Evolutionary conservation across 2,797 vertebrate species (phyloP).

Genomic region (Lithobates sylvaticus): DNA sequence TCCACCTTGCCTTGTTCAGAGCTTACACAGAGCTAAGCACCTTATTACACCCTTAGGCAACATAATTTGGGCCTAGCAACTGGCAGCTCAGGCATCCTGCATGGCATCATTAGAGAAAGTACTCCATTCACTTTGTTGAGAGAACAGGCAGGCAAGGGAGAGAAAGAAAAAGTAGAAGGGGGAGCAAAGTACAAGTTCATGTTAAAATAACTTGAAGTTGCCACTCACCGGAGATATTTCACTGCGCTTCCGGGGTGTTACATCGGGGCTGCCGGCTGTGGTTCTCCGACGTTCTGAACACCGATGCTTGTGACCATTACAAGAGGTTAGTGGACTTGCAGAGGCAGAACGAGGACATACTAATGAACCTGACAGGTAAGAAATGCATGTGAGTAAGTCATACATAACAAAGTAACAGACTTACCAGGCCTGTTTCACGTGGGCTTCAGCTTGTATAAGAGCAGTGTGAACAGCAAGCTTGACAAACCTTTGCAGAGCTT

Average conservation of each 20-base stretch:
- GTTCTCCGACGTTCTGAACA: constrained; percentile 89
- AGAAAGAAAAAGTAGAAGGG: background rate
- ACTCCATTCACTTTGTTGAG: no score
- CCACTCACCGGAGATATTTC: constrained; percentile 86
- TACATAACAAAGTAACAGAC: background rate
- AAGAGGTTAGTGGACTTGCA: constrained; percentile 88
- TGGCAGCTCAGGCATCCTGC: no score
- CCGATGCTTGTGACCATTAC: constrained; percentile 86
- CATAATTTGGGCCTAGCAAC: no score
- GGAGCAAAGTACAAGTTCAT: no score
- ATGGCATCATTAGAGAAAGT: no score
- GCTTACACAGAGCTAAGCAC: no score
- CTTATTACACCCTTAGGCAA: no score
- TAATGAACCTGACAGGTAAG: constrained; percentile 72
- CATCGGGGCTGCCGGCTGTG: constrained; percentile 84
- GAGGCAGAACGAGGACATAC: constrained; percentile 94
- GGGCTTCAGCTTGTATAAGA: no score
- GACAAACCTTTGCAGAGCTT: no score
- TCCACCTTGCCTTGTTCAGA: no score
- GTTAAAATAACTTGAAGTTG: background rate
- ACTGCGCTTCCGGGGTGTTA: constrained; percentile 79
- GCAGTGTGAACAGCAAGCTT: no score
- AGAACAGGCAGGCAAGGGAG: background rate
- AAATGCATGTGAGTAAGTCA: background rate
- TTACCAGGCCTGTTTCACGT: no score